Evolutionary conservation across 2,888 invertebrate genomes (phyloP), one percentile per base, ranked within the genome.

Genomic region (Andrena marginata): DNA sequence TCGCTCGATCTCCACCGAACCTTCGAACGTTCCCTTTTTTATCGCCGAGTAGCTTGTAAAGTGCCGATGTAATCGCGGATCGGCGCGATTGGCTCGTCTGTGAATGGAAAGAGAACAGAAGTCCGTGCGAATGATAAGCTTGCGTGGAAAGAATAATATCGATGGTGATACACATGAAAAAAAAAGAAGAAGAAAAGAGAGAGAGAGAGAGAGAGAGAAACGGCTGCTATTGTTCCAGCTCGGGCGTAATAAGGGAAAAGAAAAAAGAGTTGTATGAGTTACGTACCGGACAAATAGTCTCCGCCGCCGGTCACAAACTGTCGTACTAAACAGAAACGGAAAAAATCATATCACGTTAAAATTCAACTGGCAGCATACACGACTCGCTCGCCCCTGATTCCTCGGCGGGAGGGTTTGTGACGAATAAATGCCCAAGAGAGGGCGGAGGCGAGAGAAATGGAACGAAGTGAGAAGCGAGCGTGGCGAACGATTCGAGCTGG

Each of bases 281-380:
- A 94, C 95, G 94, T 95, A 95, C 95, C 95, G 94, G 94, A 94
- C 93, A 94, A 94, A 94, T 94, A 94, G 94, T 94, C 94, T 94
- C 95, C 95, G 93, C 94, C 94, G 93, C 94, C 93, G 93, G 94
- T 93, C 94, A 93, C 93, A 94, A 94, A 94, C 92, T 94, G 94
- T 94, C 94, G 94, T 93, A 94, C 94, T 94, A 94, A 94, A 94
- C 94, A 94, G 94, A 94, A 93, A 94, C 93, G 93, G 90, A 93
- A 94, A 93, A 94, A 94, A 93, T 93, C 91, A 93, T 93, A 92
- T 92, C 92, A 92, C 92, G 93, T 92, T 93, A 92, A 92, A 92
- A 91, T 89, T 89, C 87, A 91, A 89, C 71, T 88, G 83, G 79
- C 87, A 91, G 86, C 90, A 88, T 83, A 81, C 89, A 84, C 91